Conservation (phyloP, 2,888 invertebrate genomes). For the Hyppa rectilinea region DNA sequence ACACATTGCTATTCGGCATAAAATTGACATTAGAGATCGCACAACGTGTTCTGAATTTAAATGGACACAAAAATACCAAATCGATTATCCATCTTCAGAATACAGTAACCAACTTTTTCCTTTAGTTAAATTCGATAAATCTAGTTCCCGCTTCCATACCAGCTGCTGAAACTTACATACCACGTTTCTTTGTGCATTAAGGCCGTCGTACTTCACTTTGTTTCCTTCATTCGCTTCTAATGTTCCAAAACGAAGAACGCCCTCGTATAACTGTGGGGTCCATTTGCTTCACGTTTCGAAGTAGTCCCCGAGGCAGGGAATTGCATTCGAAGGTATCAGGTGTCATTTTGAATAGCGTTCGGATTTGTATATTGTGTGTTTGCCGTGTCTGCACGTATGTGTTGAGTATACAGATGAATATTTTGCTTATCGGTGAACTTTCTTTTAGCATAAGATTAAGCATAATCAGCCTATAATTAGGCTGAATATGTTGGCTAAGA, state of each 20-base stretch:
- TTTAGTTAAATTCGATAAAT: slow-evolving; percentile 39
- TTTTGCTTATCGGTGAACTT: not conserved
- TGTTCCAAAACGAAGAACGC: slow-evolving; percentile 55
- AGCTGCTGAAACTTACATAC: slow-evolving; percentile 52
- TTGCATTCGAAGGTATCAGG: slow-evolving; percentile 64
- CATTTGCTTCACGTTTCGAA: slow-evolving; percentile 53
- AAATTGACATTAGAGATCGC: not conserved
- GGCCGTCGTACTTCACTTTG: slow-evolving; percentile 50
- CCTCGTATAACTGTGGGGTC: slow-evolving; percentile 39
- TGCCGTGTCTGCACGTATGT: not conserved
- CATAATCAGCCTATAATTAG: too few relatives aligned
- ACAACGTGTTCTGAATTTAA: slow-evolving; percentile 7
- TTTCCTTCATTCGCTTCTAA: slow-evolving; percentile 57
- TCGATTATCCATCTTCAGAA: slow-evolving; percentile 35
- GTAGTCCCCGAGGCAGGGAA: slow-evolving; percentile 57
- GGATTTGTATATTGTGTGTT: slow-evolving; percentile 31
- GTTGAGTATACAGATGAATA: not conserved
- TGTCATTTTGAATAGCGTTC: slow-evolving; percentile 45
- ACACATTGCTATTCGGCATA: not conserved
- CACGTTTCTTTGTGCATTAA: slow-evolving; percentile 52
- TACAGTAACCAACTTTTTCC: slow-evolving; percentile 31
- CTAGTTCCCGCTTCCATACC: slow-evolving; percentile 25
- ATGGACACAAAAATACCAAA: slow-evolving; percentile 34
- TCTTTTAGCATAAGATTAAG: too few relatives aligned
- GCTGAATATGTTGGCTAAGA: too few relatives aligned